Evolutionary conservation across 2,113 vertebrate species (phyloP).

Genomic region (Bos javanicus): DNA sequence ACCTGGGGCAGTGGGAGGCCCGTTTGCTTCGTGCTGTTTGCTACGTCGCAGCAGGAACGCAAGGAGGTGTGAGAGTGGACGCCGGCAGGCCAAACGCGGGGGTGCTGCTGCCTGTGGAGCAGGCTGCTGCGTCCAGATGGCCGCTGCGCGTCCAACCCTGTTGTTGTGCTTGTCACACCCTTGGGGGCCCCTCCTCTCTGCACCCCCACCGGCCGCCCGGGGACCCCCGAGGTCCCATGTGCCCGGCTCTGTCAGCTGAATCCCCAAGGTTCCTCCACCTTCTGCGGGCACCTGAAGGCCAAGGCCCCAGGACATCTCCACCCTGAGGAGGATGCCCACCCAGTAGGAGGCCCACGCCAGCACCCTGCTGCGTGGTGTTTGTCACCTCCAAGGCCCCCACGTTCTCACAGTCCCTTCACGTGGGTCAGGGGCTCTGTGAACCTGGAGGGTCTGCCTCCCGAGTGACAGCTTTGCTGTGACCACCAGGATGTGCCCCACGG

Average conservation of each 20-base stretch:
- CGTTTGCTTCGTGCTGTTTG: background rate
- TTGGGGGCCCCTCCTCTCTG: too few species aligned
- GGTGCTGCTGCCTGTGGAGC: too few species aligned
- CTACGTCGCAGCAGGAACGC: rapidly evolving
- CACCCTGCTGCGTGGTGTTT: background rate
- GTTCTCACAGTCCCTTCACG: background rate
- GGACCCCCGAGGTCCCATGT: background rate
- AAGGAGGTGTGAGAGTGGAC: background rate
- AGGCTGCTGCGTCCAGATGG: background rate
- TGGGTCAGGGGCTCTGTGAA: background rate
- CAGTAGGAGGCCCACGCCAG: background rate
- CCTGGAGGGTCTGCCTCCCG: rapidly evolving
- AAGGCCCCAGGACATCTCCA: background rate
- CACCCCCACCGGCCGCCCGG: rapidly evolving
- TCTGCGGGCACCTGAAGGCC: background rate
- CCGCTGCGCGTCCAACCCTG: rapidly evolving
- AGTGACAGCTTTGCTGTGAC: rapidly evolving
- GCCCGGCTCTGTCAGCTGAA: background rate
- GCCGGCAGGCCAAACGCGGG: rapidly evolving
- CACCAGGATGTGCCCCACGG: rapidly evolving
- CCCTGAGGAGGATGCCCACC: background rate
- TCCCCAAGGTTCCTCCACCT: rapidly evolving
- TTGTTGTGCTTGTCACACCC: background rate
- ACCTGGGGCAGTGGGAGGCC: background rate
- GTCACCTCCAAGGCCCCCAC: background rate